Conservation (phyloP, 2,113 vertebrate genomes). For the Poeciliopsis occidentalis region DNA sequence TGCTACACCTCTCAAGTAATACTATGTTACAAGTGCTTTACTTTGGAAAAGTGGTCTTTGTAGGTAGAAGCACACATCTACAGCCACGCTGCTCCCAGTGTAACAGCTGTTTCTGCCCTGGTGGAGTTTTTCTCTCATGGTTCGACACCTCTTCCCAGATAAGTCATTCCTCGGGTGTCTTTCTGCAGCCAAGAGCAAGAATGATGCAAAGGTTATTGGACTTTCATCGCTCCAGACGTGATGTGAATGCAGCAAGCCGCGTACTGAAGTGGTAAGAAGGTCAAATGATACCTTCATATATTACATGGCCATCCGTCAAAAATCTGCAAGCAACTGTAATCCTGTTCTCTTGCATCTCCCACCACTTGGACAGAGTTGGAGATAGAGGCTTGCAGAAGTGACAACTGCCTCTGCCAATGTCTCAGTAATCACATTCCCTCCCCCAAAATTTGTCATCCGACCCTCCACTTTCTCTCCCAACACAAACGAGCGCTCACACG, state of each 20-base stretch:
- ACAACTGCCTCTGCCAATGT: conserved; percentile 43
- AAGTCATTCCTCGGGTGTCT: conserved; percentile 50
- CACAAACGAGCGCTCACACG: conserved; percentile 45
- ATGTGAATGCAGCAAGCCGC: conserved; percentile 38
- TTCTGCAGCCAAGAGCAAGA: conserved; percentile 51
- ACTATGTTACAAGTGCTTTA: conserved; percentile 17
- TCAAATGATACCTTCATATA: conserved; percentile 38
- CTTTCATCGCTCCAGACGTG: conserved; percentile 62
- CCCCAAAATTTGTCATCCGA: conserved; percentile 63
- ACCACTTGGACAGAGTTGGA: conserved; percentile 15
- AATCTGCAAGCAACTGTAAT: conserved; percentile 41
- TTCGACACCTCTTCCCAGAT: conserved; percentile 35
- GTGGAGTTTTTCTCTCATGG: conserved; percentile 31
- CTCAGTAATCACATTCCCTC: conserved; percentile 58
- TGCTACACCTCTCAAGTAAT: neutral
- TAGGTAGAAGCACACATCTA: conserved; percentile 5
- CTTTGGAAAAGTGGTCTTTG: conserved; percentile 7
- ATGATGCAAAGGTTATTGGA: conserved; percentile 71
- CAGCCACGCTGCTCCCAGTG: conserved; percentile 1
- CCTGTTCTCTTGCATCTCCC: conserved; percentile 26
- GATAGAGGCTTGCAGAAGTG: conserved; percentile 40
- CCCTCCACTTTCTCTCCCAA: conserved; percentile 38
- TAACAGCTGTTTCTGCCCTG: conserved; percentile 40
- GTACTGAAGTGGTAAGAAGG: conserved; percentile 48
- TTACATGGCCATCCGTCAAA: conserved; percentile 29